Evolutionary conservation across 2,888 invertebrate species (phyloP).

Genomic region (Tenthredo distinguenda): DNA sequence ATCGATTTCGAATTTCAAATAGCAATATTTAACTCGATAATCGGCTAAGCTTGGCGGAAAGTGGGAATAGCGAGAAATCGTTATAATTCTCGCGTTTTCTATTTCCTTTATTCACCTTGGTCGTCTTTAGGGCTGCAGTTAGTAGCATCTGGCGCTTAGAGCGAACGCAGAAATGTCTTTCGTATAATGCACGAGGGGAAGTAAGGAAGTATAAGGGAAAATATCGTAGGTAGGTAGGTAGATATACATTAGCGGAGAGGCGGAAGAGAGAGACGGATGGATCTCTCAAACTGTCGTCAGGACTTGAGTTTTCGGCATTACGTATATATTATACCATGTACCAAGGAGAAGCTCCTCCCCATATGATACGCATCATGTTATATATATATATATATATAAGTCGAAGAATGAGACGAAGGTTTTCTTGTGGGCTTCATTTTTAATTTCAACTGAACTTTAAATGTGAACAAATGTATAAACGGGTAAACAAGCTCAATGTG

Average conservation of each 20-base stretch:
- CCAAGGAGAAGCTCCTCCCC: not conserved
- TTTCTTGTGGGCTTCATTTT: too few relatives aligned
- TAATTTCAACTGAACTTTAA: too few relatives aligned
- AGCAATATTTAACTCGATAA: too few relatives aligned
- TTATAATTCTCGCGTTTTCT: conserved; percentile 33
- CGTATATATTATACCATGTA: not conserved
- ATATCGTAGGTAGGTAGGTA: conserved; percentile 15
- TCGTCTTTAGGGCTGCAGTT: conserved; percentile 60
- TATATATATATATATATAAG: not conserved
- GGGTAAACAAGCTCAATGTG: too few relatives aligned
- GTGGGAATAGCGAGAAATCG: not conserved
- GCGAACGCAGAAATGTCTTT: conserved; percentile 59
- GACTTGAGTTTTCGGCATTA: conserved; percentile 61
- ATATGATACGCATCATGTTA: not conserved
- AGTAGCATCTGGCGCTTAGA: conserved; percentile 69
- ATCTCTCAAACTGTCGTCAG: conserved; percentile 74
- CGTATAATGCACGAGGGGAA: conserved; percentile 55
- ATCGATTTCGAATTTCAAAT: too few relatives aligned
- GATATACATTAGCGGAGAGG: conserved; percentile 68
- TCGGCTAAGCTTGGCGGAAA: not conserved
- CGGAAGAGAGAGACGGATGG: conserved; percentile 58
- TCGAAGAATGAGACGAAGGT: too few relatives aligned
- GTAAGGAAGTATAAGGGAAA: conserved; percentile 14
- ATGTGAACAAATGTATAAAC: too few relatives aligned
- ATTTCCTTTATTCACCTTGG: conserved; percentile 12